These are phyloP conservation scores for Anguilla pacifica DNA, from an alignment of 2,797 vertebrate genomes.

Conservation along the genomic window DNA sequence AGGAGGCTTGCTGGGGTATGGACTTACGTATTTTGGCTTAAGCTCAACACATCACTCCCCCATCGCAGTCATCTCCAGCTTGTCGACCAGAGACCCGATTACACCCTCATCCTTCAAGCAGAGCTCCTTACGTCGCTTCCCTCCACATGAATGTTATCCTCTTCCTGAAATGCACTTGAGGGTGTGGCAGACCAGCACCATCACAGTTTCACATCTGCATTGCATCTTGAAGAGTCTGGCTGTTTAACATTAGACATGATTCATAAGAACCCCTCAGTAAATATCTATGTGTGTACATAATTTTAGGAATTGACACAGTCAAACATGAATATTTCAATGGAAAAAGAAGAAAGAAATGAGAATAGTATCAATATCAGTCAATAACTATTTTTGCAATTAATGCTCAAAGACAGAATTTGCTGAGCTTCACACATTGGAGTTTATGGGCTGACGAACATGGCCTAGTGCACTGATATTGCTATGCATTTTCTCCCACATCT, in stretches of 20 bases:
- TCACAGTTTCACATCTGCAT: neutral
- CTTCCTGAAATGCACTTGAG: constrained; percentile 79
- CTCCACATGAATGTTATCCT: constrained; percentile 79
- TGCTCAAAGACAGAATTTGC: too few species aligned
- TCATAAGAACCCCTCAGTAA: neutral
- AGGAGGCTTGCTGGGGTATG: constrained; percentile 52
- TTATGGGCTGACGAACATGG: too few species aligned
- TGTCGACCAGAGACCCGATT: constrained; percentile 80
- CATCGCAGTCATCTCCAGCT: constrained; percentile 85
- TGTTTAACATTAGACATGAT: neutral
- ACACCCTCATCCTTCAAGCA: constrained; percentile 85
- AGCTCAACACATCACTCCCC: constrained; percentile 87
- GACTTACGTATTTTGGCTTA: constrained; percentile 89
- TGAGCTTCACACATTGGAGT: too few species aligned
- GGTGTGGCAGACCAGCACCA: constrained; percentile 25
- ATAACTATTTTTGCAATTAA: too few species aligned
- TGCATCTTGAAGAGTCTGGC: neutral
- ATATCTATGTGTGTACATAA: too few species aligned
- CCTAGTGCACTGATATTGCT: too few species aligned
- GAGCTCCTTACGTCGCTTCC: constrained; percentile 80
- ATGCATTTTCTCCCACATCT: too few species aligned
- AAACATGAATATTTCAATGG: too few species aligned
- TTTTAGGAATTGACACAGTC: too few species aligned
- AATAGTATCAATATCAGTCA: too few species aligned
- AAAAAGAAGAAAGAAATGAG: too few species aligned